These are phyloP conservation scores for Forficula auricularia DNA, from an alignment of 1,140 invertebrate species.

Conservation along the genomic window DNA sequence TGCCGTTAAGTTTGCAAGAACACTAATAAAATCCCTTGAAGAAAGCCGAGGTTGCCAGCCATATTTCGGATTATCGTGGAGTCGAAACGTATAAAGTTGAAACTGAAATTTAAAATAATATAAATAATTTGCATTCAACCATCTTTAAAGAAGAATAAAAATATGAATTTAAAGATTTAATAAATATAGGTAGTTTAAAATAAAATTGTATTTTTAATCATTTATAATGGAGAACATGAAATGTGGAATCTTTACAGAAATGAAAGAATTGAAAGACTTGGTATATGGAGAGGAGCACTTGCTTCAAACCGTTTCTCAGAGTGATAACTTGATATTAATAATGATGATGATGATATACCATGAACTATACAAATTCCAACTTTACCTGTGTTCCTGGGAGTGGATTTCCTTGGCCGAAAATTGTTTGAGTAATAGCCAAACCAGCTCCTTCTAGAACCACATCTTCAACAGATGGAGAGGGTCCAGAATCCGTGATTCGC, in stretches of 20 bases:
- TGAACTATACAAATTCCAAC: too few species aligned
- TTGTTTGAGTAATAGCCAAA: slow-evolving; percentile 62
- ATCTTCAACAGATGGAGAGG: slow-evolving; percentile 56
- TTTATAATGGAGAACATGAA: too few species aligned
- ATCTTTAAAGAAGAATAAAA: not conserved
- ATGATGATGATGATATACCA: too few species aligned
- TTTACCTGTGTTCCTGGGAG: slow-evolving; percentile 51
- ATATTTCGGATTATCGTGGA: slow-evolving; percentile 81
- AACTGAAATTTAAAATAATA: slow-evolving; percentile 27
- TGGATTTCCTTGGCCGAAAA: slow-evolving; percentile 79
- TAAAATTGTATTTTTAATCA: not conserved
- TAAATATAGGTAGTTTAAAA: not conserved
- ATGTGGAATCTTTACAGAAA: too few species aligned
- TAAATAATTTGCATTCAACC: slow-evolving; percentile 5
- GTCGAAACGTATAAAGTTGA: slow-evolving; percentile 58
- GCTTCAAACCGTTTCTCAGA: too few species aligned
- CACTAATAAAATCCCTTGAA: slow-evolving; percentile 72
- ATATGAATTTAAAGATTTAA: not conserved
- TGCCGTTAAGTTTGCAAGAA: slow-evolving; percentile 81
- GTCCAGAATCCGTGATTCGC: slow-evolving; percentile 58
- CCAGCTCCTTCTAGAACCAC: slow-evolving; percentile 73
- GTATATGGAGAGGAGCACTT: too few species aligned
- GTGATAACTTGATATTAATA: too few species aligned
- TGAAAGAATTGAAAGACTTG: too few species aligned
- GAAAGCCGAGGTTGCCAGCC: slow-evolving; percentile 80